A percentile compares a stretch with the other conserved stretches of the same genome.
phyloP scores from a whole-genome alignment of 2,888 invertebrate genomes.

The Apamea sordens region DNA sequence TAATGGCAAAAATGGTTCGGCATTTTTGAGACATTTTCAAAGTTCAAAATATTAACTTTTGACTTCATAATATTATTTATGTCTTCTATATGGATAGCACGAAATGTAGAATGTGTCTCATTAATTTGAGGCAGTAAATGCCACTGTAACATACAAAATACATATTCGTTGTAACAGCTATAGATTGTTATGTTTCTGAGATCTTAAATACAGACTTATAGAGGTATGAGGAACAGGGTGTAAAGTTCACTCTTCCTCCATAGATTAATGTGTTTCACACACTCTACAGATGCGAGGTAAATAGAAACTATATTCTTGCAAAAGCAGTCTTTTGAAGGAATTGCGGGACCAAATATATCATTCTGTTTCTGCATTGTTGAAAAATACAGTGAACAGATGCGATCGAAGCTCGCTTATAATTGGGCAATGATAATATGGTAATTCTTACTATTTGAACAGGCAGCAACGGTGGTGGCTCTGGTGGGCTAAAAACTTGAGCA shows the following conservation, averaged over 20 bases:
- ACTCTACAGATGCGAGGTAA: constrained; percentile 8
- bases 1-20: constrained; percentile 3
- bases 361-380: too few relatives aligned
- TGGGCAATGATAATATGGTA: neutral
- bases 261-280: constrained; percentile 9
- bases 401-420: too few relatives aligned
- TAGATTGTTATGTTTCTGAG: too few relatives aligned
- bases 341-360: too few relatives aligned
- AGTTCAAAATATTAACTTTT: neutral
- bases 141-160: too few relatives aligned
- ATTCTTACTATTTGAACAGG: neutral
- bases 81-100: constrained; percentile 2
- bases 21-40: neutral
- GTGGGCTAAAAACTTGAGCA: too few relatives aligned
- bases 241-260: too few relatives aligned
- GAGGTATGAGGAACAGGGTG: too few relatives aligned
- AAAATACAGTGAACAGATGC: too few relatives aligned
- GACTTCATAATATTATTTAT: constrained; percentile 4
- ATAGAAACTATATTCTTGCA: constrained; percentile 1
- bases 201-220: too few relatives aligned
- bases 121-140: constrained; percentile 14
- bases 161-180: too few relatives aligned
- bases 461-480: neutral
- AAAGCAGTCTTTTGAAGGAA: too few relatives aligned
- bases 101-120: constrained; percentile 10